Conservation (phyloP, 2,888 invertebrate genomes). For the Ectemnius cavifrons region DNA sequence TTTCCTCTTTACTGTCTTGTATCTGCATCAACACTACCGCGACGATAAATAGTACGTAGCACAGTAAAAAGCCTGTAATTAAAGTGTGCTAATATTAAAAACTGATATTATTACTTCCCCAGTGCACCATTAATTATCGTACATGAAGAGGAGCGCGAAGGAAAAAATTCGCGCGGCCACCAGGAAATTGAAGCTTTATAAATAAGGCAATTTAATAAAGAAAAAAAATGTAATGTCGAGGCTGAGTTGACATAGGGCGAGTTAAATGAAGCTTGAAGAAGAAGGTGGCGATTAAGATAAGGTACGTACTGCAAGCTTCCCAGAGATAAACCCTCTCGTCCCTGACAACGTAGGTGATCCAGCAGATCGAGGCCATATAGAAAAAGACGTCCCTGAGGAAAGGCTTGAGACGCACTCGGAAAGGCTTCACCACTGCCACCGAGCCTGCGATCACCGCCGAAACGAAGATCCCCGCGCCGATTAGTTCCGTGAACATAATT, state of each 20-base stretch:
- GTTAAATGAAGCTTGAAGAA: neutral
- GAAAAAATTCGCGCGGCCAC: slow-evolving; percentile 20
- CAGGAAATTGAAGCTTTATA: slow-evolving; percentile 15
- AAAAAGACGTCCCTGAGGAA: slow-evolving; percentile 70
- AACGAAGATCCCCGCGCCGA: slow-evolving; percentile 82
- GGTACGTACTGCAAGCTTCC: slow-evolving; percentile 78
- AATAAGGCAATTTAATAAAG: too few species aligned
- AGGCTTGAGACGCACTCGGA: slow-evolving; percentile 70
- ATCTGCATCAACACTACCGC: slow-evolving; percentile 77
- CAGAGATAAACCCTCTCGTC: slow-evolving; percentile 77
- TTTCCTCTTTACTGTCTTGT: slow-evolving; percentile 64
- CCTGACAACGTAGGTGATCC: slow-evolving; percentile 78
- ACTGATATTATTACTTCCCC: slow-evolving; percentile 5
- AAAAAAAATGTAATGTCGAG: too few species aligned
- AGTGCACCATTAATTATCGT: slow-evolving; percentile 31
- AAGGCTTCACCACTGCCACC: slow-evolving; percentile 80
- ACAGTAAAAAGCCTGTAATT: slow-evolving; percentile 76
- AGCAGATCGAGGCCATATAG: slow-evolving; percentile 77
- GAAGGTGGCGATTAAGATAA: neutral
- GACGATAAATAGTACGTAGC: slow-evolving; percentile 78
- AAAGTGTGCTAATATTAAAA: slow-evolving; percentile 52
- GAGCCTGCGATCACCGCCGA: slow-evolving; percentile 81
- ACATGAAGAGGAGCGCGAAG: slow-evolving; percentile 15
- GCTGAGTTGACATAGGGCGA: too few species aligned
- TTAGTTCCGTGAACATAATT: slow-evolving; percentile 76